phyloP scores from a whole-genome alignment of 2,797 vertebrate genomes.

The Buphagus erythrorhynchus region DNA sequence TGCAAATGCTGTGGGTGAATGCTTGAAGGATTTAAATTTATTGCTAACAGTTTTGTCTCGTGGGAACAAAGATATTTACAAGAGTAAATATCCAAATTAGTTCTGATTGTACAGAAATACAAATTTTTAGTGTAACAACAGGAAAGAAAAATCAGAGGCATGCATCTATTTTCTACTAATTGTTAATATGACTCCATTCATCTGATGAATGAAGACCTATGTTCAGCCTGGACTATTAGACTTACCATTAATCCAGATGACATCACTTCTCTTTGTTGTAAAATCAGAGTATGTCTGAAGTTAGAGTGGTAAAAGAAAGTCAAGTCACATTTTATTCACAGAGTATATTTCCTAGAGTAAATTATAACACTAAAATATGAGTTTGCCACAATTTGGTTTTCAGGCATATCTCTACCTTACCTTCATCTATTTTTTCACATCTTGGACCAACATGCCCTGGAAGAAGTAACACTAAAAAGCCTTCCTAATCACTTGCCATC shows the following conservation, averaged over 20 bases:
- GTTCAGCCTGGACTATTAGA: not conserved
- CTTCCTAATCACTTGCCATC: not conserved
- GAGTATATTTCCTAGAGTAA: not conserved
- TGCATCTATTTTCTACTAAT: not conserved
- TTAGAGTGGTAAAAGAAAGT: not conserved
- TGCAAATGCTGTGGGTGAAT: not conserved
- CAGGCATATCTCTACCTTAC: not conserved
- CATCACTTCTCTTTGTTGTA: not conserved
- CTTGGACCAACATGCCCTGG: not conserved
- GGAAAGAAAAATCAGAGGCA: not conserved
- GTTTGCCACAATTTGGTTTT: not conserved
- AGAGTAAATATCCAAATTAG: not conserved
- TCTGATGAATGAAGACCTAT: not conserved
- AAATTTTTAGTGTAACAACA: not conserved
- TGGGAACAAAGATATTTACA: not conserved
- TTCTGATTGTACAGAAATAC: not conserved
- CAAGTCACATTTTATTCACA: not conserved
- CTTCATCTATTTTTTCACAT: not conserved
- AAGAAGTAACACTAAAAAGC: not conserved
- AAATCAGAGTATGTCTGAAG: not conserved
- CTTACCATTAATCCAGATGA: not conserved
- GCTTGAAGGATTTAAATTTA: not conserved
- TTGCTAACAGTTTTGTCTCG: not conserved
- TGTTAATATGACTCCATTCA: not conserved
- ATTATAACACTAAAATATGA: not conserved